A percentile compares a stretch with the other conserved stretches of the same genome.
Evolutionary conservation across 1,140 invertebrate species (phyloP).

Genomic region (Apis cerana): DNA sequence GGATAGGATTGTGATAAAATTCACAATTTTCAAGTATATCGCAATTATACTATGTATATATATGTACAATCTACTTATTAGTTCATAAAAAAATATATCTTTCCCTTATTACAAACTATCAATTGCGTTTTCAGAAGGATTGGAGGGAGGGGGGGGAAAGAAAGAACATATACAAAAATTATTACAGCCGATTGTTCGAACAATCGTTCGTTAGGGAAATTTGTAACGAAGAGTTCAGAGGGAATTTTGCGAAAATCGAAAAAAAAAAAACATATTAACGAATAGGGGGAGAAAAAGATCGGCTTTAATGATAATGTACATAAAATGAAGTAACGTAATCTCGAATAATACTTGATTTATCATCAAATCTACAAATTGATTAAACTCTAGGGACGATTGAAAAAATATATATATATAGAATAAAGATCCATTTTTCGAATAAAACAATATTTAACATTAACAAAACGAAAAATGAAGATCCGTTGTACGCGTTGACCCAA

Average conservation of each 20-base stretch:
- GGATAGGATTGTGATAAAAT: too few species aligned
- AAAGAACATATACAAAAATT: background rate
- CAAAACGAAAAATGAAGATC: background rate
- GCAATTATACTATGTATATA: background rate
- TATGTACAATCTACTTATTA: background rate
- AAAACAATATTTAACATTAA: too few species aligned
- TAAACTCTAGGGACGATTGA: background rate
- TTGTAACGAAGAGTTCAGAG: too few species aligned
- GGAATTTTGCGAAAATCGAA: background rate
- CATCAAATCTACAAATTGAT: background rate
- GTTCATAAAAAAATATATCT: constrained; percentile 44
- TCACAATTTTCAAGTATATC: background rate
- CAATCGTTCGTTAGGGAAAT: background rate
- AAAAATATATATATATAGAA: background rate
- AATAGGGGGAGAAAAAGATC: background rate
- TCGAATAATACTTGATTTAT: background rate
- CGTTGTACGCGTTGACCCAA: background rate
- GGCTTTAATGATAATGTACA: background rate
- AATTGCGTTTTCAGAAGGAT: background rate
- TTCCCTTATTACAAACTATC: background rate
- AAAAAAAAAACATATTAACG: background rate
- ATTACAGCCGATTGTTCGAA: background rate
- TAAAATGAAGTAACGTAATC: background rate
- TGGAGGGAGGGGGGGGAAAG: too few species aligned
- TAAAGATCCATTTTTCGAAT: background rate